Evolutionary conservation across 2,888 invertebrate genomes (phyloP).

Genomic region (Idaea straminata): DNA sequence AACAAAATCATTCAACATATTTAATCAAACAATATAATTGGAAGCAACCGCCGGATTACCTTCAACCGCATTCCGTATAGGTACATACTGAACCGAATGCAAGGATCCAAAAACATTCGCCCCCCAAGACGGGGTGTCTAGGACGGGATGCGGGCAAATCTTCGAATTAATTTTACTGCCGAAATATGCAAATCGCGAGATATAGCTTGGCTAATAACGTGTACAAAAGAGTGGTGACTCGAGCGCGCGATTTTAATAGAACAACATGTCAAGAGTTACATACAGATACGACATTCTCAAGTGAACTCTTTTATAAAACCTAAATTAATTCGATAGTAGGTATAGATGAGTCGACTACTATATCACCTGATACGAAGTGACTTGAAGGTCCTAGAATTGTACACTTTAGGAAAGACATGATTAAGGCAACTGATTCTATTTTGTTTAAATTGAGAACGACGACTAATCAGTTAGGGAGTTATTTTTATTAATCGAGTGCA

Average conservation of each 20-base stretch:
- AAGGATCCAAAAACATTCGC: conserved; percentile 70
- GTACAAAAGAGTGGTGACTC: conserved; percentile 80
- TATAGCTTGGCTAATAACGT: conserved; percentile 79
- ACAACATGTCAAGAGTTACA: conserved; percentile 23
- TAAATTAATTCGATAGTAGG: neutral
- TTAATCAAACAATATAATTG: conserved; percentile 46
- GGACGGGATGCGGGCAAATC: conserved; percentile 77
- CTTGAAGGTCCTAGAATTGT: no score
- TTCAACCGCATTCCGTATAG: conserved; percentile 51
- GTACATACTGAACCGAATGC: conserved; percentile 60
- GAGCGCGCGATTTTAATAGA: conserved; percentile 55
- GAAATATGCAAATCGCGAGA: conserved; percentile 79
- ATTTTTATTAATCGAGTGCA: no score
- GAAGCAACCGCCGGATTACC: conserved; percentile 40
- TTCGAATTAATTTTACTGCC: conserved; percentile 81
- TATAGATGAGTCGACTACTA: no score
- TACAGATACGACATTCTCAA: conserved; percentile 20
- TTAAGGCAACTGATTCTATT: no score
- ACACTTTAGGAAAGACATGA: no score
- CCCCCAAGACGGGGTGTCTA: conserved; percentile 54
- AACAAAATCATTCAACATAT: conserved; percentile 21
- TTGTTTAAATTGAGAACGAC: no score
- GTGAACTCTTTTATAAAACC: neutral
- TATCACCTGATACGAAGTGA: no score
- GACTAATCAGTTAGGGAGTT: no score